These are phyloP conservation scores for Neosilurus hyrtlii DNA, from an alignment of 2,797 vertebrate species.

Conservation along the genomic window DNA sequence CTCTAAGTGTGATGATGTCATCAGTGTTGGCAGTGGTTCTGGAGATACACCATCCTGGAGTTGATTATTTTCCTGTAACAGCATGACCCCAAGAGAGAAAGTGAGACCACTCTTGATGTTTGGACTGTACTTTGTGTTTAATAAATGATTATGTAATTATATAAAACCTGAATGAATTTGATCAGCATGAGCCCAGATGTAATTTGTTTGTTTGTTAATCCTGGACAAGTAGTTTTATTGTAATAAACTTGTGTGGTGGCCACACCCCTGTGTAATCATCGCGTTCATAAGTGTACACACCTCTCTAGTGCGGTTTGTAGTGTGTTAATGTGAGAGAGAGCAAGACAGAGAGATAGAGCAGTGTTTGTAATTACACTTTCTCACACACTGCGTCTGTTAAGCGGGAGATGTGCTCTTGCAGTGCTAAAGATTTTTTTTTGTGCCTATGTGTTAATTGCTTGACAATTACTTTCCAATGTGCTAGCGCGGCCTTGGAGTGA, in stretches of 20 bases:
- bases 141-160: background rate
- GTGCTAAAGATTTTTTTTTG: conserved; percentile 61
- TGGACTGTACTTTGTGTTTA: background rate
- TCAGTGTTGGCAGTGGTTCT: too few relatives aligned
- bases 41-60: background rate
- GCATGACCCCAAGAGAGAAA: background rate
- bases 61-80: background rate
- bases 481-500: conserved; percentile 64
- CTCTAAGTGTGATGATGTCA: too few relatives aligned
- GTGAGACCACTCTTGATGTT: background rate
- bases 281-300: background rate
- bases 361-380: conserved; percentile 65
- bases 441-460: conserved; percentile 76
- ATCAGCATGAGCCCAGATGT: background rate
- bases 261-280: background rate
- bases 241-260: background rate
- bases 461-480: conserved; percentile 75
- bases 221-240: background rate
- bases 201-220: background rate
- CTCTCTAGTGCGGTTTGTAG: background rate
- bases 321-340: conserved; percentile 44
- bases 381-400: conserved; percentile 57
- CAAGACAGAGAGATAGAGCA: conserved; percentile 28
- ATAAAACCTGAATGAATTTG: background rate
- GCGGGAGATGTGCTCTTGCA: conserved; percentile 56